These are phyloP conservation scores for Rhagoletis zephyria DNA, from an alignment of 1,140 invertebrate genomes.

Conservation along the genomic window DNA sequence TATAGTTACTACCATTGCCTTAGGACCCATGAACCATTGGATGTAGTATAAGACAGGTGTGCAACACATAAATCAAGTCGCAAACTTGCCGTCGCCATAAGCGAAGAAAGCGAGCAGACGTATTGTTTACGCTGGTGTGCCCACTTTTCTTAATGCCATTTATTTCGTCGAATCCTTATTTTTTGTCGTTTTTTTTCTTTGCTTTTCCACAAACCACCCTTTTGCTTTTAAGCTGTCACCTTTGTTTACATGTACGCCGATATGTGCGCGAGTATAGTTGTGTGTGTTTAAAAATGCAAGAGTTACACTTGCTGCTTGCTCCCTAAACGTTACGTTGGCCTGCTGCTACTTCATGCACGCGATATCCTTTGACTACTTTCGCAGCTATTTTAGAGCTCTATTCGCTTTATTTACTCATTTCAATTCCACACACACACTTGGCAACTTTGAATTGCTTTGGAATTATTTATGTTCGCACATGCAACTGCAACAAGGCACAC, in stretches of 20 bases:
- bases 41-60: constrained; percentile 8
- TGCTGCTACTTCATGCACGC: constrained; percentile 3
- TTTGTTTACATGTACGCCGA: constrained; percentile 6
- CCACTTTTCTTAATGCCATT: not conserved
- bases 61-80: constrained; percentile 22
- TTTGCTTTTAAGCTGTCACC: not conserved
- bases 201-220: not conserved
- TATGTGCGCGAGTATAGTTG: too few relatives aligned
- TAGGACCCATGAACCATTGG: not conserved
- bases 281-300: too few relatives aligned
- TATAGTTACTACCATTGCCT: not conserved
- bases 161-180: not conserved
- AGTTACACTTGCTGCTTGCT: not conserved
- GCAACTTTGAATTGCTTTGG: constrained; percentile 36
- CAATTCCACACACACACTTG: constrained; percentile 31
- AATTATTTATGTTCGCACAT: not conserved
- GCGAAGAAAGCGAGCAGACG: not conserved
- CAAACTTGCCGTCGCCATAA: not conserved
- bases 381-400: not conserved
- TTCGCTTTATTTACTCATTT: constrained; percentile 29
- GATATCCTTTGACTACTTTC: not conserved
- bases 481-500: not conserved
- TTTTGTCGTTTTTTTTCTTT: not conserved
- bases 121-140: not conserved
- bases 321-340: not conserved